Base-by-base conservation (phyloP, 1,140 invertebrate species). In the Drosophila azteca region DNA sequence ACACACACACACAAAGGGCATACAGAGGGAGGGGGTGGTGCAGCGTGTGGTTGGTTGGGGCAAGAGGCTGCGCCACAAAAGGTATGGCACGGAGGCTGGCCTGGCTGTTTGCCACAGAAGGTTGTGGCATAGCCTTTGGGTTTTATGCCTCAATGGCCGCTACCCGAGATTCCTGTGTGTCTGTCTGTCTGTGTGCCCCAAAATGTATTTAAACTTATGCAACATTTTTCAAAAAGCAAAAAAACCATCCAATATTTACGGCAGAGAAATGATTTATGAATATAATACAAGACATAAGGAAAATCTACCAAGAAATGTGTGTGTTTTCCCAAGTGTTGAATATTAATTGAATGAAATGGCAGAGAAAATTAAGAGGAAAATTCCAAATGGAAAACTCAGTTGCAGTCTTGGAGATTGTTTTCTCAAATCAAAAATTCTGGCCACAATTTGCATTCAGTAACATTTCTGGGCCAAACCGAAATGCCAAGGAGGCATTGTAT, bases 151-250 rank as follows among this genome's bases (percentile, higher is more conserved):
- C 63, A 76, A 68, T 76, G 76, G 72, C 6, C 35, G 2, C 6
- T 24, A 31, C 29, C 54, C 59, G 44, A 26, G 49, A 35, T 9
- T 24, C 45, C 24, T 50, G 35, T 35, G 57, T 31, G 29, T 5
- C 24, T 17, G 22, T 7, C n/a, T 9, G 51, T 9, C 20, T 39
- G 15, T 50, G n/a, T 31, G 43, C 46, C 49, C 72, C 55, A 43
- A 76, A 76, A 76, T 55, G 73, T 76, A 76, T 76, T 76, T 76
- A 76, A 76, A 76, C 72, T 76, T 76, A 68, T 76, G 73, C 73
- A 76, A 76, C 57, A 76, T 75, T 50, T 75, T 51, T 41, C 45
- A 67, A 66, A 31, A 31, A 31, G 8, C 2, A 35, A 13, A 54
- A 61, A 67, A 57, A 29, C 73, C 73, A 76, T 68, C 44, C 45